Evolutionary conservation across 2,113 vertebrate genomes (phyloP).

Genomic region (Scalopus aquaticus): DNA sequence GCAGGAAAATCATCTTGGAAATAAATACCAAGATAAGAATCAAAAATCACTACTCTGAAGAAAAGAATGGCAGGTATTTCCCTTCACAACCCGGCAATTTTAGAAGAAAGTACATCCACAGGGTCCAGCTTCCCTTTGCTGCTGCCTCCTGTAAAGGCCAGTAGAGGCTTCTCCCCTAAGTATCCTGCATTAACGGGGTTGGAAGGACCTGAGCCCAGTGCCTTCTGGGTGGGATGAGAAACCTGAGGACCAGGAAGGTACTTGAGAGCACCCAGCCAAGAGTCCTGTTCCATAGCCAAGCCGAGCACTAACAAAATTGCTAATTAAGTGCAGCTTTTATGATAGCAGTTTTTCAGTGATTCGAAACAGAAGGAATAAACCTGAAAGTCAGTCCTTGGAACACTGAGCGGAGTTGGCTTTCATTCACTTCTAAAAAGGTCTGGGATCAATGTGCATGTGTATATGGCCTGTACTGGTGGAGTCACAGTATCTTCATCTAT

Average conservation of each 20-base stretch:
- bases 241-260: not conserved
- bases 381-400: not conserved
- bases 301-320: not conserved
- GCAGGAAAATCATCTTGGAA: not conserved
- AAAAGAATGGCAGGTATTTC: conserved; percentile 37
- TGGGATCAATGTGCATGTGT: not conserved
- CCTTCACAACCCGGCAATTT: not conserved
- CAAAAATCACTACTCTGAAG: not conserved
- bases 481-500: not conserved
- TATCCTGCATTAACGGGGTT: too few species aligned
- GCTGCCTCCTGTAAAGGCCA: not conserved
- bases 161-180: not conserved
- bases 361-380: conserved; percentile 14
- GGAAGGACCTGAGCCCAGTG: not conserved
- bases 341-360: not conserved
- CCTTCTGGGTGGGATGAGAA: not conserved
- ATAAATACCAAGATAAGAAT: conserved; percentile 38
- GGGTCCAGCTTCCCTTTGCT: not conserved
- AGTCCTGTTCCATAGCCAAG: not conserved
- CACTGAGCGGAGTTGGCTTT: not conserved
- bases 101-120: not conserved
- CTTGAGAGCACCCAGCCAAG: not conserved
- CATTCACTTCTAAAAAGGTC: not conserved
- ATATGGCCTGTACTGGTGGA: too few species aligned
- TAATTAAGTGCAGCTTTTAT: not conserved